Base-by-base conservation (phyloP, 2,113 vertebrate species). In the Amblyopsis rosae region DNA sequence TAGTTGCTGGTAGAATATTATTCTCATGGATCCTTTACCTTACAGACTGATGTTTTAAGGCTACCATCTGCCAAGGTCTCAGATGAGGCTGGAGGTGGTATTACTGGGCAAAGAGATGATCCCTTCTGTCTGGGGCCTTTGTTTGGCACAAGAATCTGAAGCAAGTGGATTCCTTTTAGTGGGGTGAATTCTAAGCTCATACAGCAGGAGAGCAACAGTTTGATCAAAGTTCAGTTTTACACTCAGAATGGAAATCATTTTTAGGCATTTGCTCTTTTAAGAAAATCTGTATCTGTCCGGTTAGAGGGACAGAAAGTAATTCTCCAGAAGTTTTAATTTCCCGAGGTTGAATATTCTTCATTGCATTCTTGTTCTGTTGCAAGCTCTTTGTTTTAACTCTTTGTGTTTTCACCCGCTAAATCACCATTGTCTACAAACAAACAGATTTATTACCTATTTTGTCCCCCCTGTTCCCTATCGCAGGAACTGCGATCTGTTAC, bases 1-100 rank as follows among this genome's bases (percentile, higher is more conserved):
- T 41, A 41, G 35, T 2, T 51, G 8, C 13, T 68, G 45, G 19
- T 48, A 41, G 59, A 49, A 53, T 53, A 13, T 63, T 60, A 8
- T 3, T 55, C 60, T 68, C 3, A 1, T 45, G 49, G 4, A 10
- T 53, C 1, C 32, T 66, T 47, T 49, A 41, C 51, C 17, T 57
- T 57, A 9, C 48, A 69, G 62, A 32, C 57, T 79, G 59, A 58
- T 77, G 75, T 73, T 65, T 66, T 78, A 62, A 65, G 73, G 62
- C 61, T 53, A 19, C 87, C 87, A 87, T 90, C 87, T 89, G 84
- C 76, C 67, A 73, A 6, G 62, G 69, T 65, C 68, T 78, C 70
- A 81, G 82, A 88, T 88, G 86, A 85, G 67, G 17, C 10, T 54
- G 2, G 16, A 60, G 74, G 65, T 72, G 51, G 79, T 56, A 76